phyloP scores from a whole-genome alignment of 2,113 vertebrate species.

The Collichthys lucidus region DNA sequence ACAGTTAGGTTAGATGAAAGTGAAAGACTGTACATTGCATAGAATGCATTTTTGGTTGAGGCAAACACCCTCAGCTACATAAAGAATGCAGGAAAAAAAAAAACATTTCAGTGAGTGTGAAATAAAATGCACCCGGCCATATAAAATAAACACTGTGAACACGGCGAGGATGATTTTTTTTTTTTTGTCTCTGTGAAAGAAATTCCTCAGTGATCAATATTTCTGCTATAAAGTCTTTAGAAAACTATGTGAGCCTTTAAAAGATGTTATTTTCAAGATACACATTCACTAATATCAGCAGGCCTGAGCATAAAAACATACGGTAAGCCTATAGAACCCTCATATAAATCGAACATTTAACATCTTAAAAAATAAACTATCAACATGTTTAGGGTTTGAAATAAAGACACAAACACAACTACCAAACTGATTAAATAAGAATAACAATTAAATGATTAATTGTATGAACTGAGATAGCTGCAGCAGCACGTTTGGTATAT shows the following conservation, averaged over 20 bases:
- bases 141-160: constrained; percentile 23
- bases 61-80: constrained; percentile 37
- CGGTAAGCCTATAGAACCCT: constrained; percentile 18
- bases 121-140: constrained; percentile 30
- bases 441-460: constrained; percentile 26
- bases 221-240: constrained; percentile 17
- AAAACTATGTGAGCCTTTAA: constrained; percentile 23
- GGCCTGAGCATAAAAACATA: constrained; percentile 29
- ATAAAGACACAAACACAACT: constrained; percentile 41
- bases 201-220: constrained; percentile 15
- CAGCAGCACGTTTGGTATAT: constrained; percentile 57
- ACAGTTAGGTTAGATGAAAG: constrained; percentile 70
- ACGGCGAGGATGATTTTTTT: constrained; percentile 5
- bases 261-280: constrained; percentile 21
- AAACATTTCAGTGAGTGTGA: constrained; percentile 12
- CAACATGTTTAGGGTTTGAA: constrained; percentile 38
- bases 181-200: constrained; percentile 11
- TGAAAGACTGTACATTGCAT: constrained; percentile 79
- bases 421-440: constrained; percentile 55
- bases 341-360: constrained; percentile 38
- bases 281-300: constrained; percentile 35
- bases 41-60: constrained; percentile 70
- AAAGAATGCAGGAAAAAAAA: constrained; percentile 25
- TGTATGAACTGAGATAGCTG: constrained; percentile 35
- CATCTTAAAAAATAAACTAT: constrained; percentile 54